These are phyloP conservation scores for Drosophila teissieri DNA, from an alignment of 1,140 invertebrate genomes.

Conservation along the genomic window DNA sequence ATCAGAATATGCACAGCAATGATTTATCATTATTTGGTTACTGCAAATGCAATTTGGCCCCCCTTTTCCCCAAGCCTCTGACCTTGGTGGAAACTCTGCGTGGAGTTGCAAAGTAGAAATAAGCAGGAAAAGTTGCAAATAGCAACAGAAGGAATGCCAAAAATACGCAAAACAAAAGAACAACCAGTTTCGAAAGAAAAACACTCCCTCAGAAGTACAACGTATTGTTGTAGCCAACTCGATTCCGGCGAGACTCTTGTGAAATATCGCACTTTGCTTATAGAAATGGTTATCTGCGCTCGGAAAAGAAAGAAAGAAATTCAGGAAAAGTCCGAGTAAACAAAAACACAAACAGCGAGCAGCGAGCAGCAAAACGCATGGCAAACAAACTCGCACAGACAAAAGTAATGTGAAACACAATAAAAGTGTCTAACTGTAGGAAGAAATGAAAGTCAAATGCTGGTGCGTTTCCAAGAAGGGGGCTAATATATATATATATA, in stretches of 20 bases:
- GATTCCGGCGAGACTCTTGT: constrained; percentile 41
- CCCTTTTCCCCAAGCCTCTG: background rate
- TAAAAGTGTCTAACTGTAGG: constrained; percentile 78
- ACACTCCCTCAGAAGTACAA: constrained; percentile 42
- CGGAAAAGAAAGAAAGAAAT: constrained; percentile 79
- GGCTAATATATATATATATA: background rate
- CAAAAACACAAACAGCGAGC: constrained; percentile 55
- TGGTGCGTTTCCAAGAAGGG: background rate
- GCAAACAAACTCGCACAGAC: constrained; percentile 47
- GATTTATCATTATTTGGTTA: background rate
- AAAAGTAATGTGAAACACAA: constrained; percentile 74
- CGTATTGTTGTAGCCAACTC: constrained; percentile 46
- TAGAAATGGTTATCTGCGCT: constrained; percentile 70
- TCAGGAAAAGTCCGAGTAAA: constrained; percentile 75
- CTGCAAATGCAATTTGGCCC: too few relatives aligned
- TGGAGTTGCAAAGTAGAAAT: constrained; percentile 22
- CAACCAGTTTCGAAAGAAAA: constrained; percentile 41
- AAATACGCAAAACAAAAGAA: constrained; percentile 42
- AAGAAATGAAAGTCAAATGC: constrained; percentile 78
- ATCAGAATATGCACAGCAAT: background rate
- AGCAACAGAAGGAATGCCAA: constrained; percentile 38
- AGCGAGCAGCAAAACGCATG: constrained; percentile 48
- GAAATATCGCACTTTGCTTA: constrained; percentile 66
- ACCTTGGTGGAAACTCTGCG: constrained; percentile 12
- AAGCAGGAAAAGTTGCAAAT: constrained; percentile 48